Evolutionary conservation across 2,888 invertebrate genomes (phyloP), one percentile per base, ranked within the genome.

Genomic region (Metacarcinus magister): DNA sequence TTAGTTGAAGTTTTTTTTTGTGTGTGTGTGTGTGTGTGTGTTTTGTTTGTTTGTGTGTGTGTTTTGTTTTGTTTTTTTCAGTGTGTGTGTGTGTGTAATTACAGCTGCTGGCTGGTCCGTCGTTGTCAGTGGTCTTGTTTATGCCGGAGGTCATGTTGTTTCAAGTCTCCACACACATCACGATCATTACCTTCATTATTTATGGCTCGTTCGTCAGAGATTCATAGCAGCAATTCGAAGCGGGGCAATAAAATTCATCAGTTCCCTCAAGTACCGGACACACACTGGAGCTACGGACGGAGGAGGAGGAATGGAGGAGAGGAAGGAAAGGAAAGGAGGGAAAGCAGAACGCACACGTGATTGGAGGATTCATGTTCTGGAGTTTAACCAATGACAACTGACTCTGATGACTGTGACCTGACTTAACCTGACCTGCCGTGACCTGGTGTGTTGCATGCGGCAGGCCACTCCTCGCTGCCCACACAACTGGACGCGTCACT

Each of bases 61-160:
- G 13, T 60, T 10, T 7, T 48, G 48, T 48, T 54, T 23, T 60
- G 23, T 60, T 19, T 60, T 2, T 60, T 1, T 23, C 4, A 23
- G 60, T 60, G 60, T 60, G 60, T 60, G 60, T 60, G 60, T 60
- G 60, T 60, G 60, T 60, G 60, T 60, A 87, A 87, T 87, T 87
- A 32, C 87, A 87, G 39, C 16, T 39, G 32, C 5, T 16, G 39
- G 10, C n/a, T 16, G 3, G 28, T 8, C 23, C 19, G 75, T 67
- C 67, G 67, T 23, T 39, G 87, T 87, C 39, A 32, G 87, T 87
- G 87, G 39, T 39, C 87, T 87, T 87, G 87, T 87, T 39, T 39
- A 87, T 39, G 13, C 87, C 87, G 32, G 39, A 39, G 87, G 16
- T 87, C 87, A 32, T 39, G 39, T 87, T 39, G 39, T 87, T 87